Percentiles rank a stretch among this genome's conserved stretches.
These are phyloP conservation scores for Falcunculus frontatus DNA, from an alignment of 2,113 vertebrate genomes.

Conservation along the genomic window DNA sequence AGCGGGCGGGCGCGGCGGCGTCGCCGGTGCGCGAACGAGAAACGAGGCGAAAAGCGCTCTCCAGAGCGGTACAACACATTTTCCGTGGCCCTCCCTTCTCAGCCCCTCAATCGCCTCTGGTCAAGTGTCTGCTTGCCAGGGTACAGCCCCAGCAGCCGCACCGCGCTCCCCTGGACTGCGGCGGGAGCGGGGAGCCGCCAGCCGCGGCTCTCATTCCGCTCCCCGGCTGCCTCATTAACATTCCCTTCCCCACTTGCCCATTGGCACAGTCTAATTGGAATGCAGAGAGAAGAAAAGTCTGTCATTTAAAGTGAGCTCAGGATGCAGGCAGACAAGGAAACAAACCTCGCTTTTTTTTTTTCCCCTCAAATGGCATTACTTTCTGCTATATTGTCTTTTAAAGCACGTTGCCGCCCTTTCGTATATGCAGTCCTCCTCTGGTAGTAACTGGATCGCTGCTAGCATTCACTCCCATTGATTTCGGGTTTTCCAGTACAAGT, in stretches of 20 bases:
- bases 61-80: accelerated
- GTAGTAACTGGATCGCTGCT: background rate
- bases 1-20: background rate
- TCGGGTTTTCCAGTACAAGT: background rate
- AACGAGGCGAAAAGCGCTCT: background rate
- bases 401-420: background rate
- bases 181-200: background rate
- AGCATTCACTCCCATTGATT: background rate
- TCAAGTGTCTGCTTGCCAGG: background rate
- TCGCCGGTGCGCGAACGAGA: background rate
- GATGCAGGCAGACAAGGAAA: conserved; percentile 3
- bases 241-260: conserved; percentile 63
- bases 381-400: background rate
- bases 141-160: background rate
- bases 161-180: background rate
- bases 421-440: background rate
- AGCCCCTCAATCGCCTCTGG: background rate
- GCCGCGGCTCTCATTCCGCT: background rate
- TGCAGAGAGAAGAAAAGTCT: conserved; percentile 63
- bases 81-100: background rate
- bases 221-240: conserved; percentile 44
- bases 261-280: conserved; percentile 70
- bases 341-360: background rate
- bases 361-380: background rate
- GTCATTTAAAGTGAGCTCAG: conserved; percentile 40